Evolutionary conservation across 1,140 invertebrate genomes (phyloP).

Genomic region (Harlomillsia oculata): DNA sequence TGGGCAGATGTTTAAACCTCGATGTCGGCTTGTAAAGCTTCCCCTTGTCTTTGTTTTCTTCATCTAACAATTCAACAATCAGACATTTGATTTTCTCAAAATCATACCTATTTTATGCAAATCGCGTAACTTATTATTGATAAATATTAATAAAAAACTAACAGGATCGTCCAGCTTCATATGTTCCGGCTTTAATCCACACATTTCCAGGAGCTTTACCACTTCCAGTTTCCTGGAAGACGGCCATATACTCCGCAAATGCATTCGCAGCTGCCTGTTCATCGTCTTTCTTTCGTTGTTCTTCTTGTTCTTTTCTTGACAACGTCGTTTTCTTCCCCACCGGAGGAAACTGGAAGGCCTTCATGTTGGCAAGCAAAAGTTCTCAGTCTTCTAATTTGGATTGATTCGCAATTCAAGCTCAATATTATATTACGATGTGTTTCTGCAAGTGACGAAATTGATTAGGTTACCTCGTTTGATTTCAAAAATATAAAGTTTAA

Average conservation of each 20-base stretch:
- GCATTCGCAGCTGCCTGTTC: slow-evolving; percentile 60
- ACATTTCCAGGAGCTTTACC: slow-evolving; percentile 68
- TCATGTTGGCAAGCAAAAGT: no score
- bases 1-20: not conserved
- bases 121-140: not conserved
- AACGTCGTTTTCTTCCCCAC: slow-evolving; percentile 9
- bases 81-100: no score
- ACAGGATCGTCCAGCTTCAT: slow-evolving; percentile 88
- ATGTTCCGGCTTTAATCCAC: slow-evolving; percentile 93
- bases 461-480: no score
- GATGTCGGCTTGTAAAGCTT: slow-evolving; percentile 89
- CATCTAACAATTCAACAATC: no score
- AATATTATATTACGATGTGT: no score
- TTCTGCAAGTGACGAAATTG: no score
- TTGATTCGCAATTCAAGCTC: no score
- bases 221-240: slow-evolving; percentile 78
- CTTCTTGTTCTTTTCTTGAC: slow-evolving; percentile 78
- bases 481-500: no score
- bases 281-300: slow-evolving; percentile 77
- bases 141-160: slow-evolving; percentile 39
- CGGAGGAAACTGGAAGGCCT: slow-evolving; percentile 15
- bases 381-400: no score
- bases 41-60: slow-evolving; percentile 78
- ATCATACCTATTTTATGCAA: no score
- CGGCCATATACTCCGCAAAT: slow-evolving; percentile 94